Base-by-base conservation (phyloP, 2,113 vertebrate genomes). In the Equus quagga region DNA sequence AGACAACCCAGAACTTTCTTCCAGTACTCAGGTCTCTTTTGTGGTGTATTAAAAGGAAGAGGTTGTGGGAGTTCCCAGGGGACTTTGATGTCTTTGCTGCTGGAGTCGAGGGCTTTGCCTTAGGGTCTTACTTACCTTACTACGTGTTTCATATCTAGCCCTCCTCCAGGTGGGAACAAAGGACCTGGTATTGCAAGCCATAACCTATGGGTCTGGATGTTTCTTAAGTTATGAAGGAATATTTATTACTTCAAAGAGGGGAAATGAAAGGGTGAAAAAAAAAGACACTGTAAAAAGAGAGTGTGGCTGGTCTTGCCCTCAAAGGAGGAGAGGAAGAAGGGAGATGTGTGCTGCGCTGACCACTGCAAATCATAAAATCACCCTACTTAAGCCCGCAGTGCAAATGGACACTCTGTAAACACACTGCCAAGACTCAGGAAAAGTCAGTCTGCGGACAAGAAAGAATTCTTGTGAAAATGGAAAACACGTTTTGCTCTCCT, bases 181-280 rank as follows among this genome's bases (percentile, higher is more conserved):
- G 56, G 78, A 80, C 67, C 96, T 96, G 51, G 0, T 92, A 75
- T 76, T 94, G 31, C 76, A 87, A 89, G 58, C 69, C 33, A 17
- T 60, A 89, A 83, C 51, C 94, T 96, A 96, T 96, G 94, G 49
- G 72, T 73, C 82, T 95, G 78, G 51, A 14, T 73, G 60, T 80
- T 93, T 97, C 73, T 91, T 80, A 82, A 92, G 82, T 75, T 94
- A 56, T 95, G 72, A 97, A 96, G 73, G 75, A 93, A 91, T 96
- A 76, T 96, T 96, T 97, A 89, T 83, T 91, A 96, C 92, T 97
- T 97, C 97, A 98, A 97, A 97, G 92, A 69, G 51, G 56, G 89
- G 72, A 82, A 89, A 70, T 81, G 60, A 95, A 92, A 96, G 72
- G 31, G 26, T 10, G 60, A 58, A 2, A 0, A 2, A 73, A 2